A percentile compares a stretch with the other conserved stretches of the same genome.
These are phyloP conservation scores for Euleptes europaea DNA, from an alignment of 2,113 vertebrate genomes.

Conservation along the genomic window DNA sequence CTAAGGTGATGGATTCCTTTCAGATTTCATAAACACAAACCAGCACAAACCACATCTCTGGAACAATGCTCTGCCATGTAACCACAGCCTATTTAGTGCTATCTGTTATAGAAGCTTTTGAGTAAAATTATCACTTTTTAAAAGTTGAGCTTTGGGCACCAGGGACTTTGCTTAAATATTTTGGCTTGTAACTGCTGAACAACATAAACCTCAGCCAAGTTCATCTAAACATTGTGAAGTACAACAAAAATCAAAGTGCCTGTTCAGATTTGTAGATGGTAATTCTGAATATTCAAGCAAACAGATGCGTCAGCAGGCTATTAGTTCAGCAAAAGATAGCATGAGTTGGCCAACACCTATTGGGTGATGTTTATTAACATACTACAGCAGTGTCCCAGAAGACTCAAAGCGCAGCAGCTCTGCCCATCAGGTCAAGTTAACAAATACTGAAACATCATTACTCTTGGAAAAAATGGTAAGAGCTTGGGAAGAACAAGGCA, in stretches of 20 bases:
- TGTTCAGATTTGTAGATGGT: background rate
- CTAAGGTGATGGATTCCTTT: background rate
- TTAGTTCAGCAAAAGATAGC: background rate
- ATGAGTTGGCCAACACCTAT: background rate
- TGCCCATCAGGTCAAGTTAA: background rate
- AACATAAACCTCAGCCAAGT: background rate
- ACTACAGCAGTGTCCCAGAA: conserved; percentile 13
- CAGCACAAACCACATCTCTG: background rate
- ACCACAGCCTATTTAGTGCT: background rate
- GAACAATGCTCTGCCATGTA: background rate
- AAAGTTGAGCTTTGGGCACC: background rate
- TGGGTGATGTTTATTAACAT: background rate
- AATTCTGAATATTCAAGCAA: conserved; percentile 3
- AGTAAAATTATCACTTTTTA: background rate
- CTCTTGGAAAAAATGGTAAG: too few relatives aligned
- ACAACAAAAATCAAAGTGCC: background rate
- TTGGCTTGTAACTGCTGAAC: background rate
- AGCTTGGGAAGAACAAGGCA: background rate
- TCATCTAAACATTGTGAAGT: background rate
- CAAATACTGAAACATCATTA: too few relatives aligned
- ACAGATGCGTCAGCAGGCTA: background rate
- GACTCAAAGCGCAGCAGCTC: background rate
- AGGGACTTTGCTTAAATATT: background rate
- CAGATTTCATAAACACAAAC: background rate
- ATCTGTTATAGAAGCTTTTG: background rate